Evolutionary conservation across 1,140 invertebrate genomes (phyloP), one percentile per base, ranked within the genome.

Genomic region (Helicoverpa armigera): DNA sequence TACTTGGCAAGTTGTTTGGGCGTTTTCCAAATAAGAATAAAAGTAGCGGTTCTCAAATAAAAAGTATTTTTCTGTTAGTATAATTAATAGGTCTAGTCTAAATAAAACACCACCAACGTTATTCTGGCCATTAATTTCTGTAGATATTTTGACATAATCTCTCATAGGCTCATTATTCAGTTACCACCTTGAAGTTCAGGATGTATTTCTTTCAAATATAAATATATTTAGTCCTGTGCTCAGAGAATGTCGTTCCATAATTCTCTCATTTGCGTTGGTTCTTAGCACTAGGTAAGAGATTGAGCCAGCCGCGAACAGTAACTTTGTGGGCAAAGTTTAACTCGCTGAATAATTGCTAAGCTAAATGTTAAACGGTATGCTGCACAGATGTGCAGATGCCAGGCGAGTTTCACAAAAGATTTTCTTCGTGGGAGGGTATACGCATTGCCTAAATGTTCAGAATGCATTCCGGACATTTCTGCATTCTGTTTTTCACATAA

Each of bases 291-390:
- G 73, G 58, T 77, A 80, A 79, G 82, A 74, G 70, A 35, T 82
- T 82, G 63, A 56, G 72, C 58, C 53, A 77, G 53, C 29, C 18
- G 73, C 78, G 73, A 74, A 73, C 69, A 78, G 56, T 76, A 82
- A 85, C 79, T 86, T 84, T 50, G 77, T 70, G 53, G 78, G 65
- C 78, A 74, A 86, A 86, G 70, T 85, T 86, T 81, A 84, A 79
- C 82, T 85, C 78, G 73, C 53, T 81, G 84, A 86, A 86, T 86
- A 87, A 86, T 87, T 86, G 73, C 83, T 74, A 76, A 84, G 74
- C 67, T 58, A 76, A 81, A 78, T 80, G 70, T 58, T 82, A 73
- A 72, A 43, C 75, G 31, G 54, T 58, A 65, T 61, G 60, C 35
- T 54, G 56, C 18, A 50, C 67, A 72, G 80, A 79, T 79, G 53